Conservation (phyloP, 2,888 invertebrate species). For the Busseola fusca region DNA sequence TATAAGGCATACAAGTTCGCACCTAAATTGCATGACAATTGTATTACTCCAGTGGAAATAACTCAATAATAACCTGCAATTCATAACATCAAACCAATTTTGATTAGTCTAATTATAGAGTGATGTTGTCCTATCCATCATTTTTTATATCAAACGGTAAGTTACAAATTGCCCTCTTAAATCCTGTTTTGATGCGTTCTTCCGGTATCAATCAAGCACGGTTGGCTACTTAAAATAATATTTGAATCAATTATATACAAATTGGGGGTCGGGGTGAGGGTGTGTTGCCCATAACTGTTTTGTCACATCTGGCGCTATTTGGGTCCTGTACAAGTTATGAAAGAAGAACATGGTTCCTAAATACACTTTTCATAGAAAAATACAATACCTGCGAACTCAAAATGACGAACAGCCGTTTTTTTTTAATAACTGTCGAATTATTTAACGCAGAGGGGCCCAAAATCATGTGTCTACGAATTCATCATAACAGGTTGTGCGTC, state of each 20-base stretch:
- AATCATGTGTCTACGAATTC: too few relatives aligned
- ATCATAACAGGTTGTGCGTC: too few relatives aligned
- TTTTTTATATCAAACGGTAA: slow-evolving; percentile 22
- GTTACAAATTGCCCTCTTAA: slow-evolving; percentile 37
- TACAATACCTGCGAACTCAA: background rate
- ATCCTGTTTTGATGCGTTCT: slow-evolving; percentile 38
- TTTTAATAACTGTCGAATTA: too few relatives aligned
- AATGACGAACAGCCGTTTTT: too few relatives aligned
- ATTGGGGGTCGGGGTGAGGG: slow-evolving; percentile 65
- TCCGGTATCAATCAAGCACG: slow-evolving; percentile 57
- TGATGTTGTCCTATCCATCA: slow-evolving; percentile 1
- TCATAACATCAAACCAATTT: background rate
- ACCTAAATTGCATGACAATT: slow-evolving; percentile 1
- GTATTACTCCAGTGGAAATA: background rate
- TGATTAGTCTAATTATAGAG: slow-evolving; percentile 12
- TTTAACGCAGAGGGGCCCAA: too few relatives aligned
- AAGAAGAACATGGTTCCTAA: background rate
- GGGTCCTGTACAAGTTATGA: slow-evolving; percentile 36
- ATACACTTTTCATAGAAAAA: background rate
- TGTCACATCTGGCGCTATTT: slow-evolving; percentile 58
- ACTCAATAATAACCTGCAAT: slow-evolving; percentile 1
- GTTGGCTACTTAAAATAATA: slow-evolving; percentile 69
- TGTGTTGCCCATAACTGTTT: slow-evolving; percentile 53
- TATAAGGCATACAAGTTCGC: background rate
- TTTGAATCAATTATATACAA: slow-evolving; percentile 77